phyloP scores from a whole-genome alignment of 2,888 invertebrate species.

The Phanerotoma sp. region DNA sequence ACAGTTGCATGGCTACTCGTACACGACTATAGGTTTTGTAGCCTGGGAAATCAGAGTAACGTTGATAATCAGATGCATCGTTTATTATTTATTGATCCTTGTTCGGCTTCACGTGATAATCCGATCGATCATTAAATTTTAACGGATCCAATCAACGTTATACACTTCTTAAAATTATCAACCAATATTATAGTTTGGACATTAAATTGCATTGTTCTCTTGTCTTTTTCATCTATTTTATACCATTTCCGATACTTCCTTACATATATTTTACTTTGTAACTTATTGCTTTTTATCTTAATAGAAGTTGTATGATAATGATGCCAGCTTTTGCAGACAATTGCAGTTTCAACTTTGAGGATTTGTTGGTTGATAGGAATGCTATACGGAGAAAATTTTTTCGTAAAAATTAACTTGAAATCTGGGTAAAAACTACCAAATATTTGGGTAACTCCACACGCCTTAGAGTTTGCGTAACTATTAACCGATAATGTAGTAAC shows the following conservation, averaged over 20 bases:
- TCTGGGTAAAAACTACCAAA: no score
- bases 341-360: constrained; percentile 12
- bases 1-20: constrained; percentile 1
- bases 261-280: constrained; percentile 2
- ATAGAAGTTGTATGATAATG: constrained; percentile 4
- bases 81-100: constrained; percentile 1
- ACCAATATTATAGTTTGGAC: background rate
- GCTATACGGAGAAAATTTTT: background rate
- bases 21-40: background rate
- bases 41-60: constrained; percentile 3
- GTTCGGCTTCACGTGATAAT: background rate
- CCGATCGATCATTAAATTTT: background rate
- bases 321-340: constrained; percentile 16
- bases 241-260: background rate
- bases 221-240: background rate
- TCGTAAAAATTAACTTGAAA: constrained; percentile 8
- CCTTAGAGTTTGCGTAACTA: no score
- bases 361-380: constrained; percentile 4
- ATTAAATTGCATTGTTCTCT: background rate
- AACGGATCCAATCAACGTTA: background rate
- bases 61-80: constrained; percentile 8
- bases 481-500: no score
- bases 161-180: background rate
- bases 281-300: constrained; percentile 18
- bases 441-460: no score